phyloP scores from a whole-genome alignment of 2,797 vertebrate genomes.

The Morus bassanus region DNA sequence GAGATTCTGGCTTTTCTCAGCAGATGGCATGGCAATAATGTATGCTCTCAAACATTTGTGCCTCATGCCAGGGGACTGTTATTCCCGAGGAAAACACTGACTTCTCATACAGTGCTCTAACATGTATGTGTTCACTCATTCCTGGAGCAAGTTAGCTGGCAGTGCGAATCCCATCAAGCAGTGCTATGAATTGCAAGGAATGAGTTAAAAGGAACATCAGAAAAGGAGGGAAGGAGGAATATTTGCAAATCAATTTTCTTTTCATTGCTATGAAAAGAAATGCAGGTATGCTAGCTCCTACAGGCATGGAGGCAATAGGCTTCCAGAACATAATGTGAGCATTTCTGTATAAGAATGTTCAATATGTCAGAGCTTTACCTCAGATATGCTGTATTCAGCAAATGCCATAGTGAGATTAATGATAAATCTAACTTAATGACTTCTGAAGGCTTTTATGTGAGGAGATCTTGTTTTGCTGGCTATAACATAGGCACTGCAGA shows the following conservation, averaged over 20 bases:
- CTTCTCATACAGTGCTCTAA: neutral
- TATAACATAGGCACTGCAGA: neutral
- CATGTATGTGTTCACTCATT: neutral
- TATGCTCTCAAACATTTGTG: neutral
- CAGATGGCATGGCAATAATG: neutral
- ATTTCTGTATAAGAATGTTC: neutral
- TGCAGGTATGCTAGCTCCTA: neutral
- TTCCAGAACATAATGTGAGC: neutral
- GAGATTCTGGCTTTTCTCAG: neutral
- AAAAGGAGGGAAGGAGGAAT: neutral
- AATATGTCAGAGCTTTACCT: neutral
- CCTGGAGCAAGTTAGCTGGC: neutral
- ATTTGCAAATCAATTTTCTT: neutral
- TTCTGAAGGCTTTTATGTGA: neutral
- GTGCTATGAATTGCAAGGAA: neutral
- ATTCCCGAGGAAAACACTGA: neutral
- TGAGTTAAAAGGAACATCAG: neutral
- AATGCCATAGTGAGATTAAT: neutral
- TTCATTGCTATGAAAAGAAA: neutral
- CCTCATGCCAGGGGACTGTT: neutral
- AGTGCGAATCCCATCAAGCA: neutral
- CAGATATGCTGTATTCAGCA: neutral
- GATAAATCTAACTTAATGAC: neutral
- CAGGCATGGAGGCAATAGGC: neutral
- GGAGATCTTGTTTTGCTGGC: neutral